Percentiles rank a stretch among this genome's conserved stretches.
Conservation (phyloP, 2,113 vertebrate genomes). For the Nerophis ophidion region DNA sequence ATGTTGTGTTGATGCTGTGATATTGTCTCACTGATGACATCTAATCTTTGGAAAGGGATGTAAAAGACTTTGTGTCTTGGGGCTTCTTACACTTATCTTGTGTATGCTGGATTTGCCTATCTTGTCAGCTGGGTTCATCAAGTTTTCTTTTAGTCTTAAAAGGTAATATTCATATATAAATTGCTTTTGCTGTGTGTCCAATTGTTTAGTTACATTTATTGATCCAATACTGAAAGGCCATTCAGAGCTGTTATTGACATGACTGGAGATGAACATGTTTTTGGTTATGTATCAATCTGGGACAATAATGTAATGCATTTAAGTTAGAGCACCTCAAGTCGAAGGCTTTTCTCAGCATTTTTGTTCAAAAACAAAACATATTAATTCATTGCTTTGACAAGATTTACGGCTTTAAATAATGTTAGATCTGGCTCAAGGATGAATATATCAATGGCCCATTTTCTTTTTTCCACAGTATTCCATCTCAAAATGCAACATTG, state of each 20-base stretch:
- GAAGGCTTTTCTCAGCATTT: too few relatives aligned
- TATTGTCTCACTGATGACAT: constrained; percentile 24
- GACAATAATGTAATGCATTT: too few relatives aligned
- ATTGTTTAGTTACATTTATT: too few relatives aligned
- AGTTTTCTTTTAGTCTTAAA: too few relatives aligned
- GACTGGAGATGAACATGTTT: too few relatives aligned
- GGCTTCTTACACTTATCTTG: neutral
- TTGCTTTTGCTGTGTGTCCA: too few relatives aligned
- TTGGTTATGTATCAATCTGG: too few relatives aligned
- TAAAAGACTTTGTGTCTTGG: neutral
- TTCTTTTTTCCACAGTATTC: neutral
- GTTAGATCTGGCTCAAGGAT: neutral
- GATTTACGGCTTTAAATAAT: neutral
- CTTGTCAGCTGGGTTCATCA: constrained; percentile 1
- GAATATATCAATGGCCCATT: neutral
- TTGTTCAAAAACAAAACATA: too few relatives aligned
- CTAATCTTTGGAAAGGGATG: constrained; percentile 7
- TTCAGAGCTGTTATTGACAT: too few relatives aligned
- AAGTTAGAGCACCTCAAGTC: too few relatives aligned
- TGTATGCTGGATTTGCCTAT: neutral
- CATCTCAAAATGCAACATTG: neutral
- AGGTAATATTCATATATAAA: too few relatives aligned
- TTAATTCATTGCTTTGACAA: too few relatives aligned
- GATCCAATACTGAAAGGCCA: constrained; percentile 1
- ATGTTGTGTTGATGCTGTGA: constrained; percentile 14